These are phyloP conservation scores for Meandrusa payeni DNA, from an alignment of 2,888 invertebrate genomes.

Conservation along the genomic window DNA sequence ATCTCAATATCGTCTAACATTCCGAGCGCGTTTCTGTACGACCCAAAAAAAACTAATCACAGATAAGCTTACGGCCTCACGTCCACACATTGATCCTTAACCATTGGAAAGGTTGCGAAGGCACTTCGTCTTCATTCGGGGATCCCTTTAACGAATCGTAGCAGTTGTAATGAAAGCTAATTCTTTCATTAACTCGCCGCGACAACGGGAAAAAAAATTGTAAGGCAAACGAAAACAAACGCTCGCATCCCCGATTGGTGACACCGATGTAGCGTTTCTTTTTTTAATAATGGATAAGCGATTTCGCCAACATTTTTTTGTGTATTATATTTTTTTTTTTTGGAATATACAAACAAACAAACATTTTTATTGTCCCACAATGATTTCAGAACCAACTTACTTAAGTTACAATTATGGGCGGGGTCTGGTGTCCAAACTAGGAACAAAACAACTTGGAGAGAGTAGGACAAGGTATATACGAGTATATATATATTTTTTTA, in stretches of 20 bases:
- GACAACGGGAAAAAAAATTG: conserved; percentile 74
- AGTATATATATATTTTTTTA: too few species aligned
- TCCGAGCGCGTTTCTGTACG: conserved; percentile 50
- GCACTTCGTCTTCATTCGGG: conserved; percentile 75
- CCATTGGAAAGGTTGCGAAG: conserved; percentile 67
- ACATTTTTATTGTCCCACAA: too few species aligned
- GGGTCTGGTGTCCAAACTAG: too few species aligned
- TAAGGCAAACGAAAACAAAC: conserved; percentile 67
- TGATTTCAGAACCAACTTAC: too few species aligned
- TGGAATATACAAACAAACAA: too few species aligned
- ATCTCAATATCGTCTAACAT: conserved; percentile 24
- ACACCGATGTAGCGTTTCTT: conserved; percentile 5
- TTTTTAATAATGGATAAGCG: conserved; percentile 12
- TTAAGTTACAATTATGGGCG: too few species aligned
- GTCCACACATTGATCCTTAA: conserved; percentile 56
- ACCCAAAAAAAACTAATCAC: conserved; percentile 68
- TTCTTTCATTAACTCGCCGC: conserved; percentile 78
- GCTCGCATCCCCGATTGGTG: conserved; percentile 27
- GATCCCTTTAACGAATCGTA: conserved; percentile 79
- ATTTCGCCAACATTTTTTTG: neutral
- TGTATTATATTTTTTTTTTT: too few species aligned
- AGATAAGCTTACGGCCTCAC: conserved; percentile 57
- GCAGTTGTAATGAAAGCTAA: conserved; percentile 79
- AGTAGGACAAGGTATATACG: too few species aligned
- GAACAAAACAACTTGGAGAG: too few species aligned